These are phyloP conservation scores for Tetrao urogallus DNA, from an alignment of 2,113 vertebrate species.

Conservation along the genomic window DNA sequence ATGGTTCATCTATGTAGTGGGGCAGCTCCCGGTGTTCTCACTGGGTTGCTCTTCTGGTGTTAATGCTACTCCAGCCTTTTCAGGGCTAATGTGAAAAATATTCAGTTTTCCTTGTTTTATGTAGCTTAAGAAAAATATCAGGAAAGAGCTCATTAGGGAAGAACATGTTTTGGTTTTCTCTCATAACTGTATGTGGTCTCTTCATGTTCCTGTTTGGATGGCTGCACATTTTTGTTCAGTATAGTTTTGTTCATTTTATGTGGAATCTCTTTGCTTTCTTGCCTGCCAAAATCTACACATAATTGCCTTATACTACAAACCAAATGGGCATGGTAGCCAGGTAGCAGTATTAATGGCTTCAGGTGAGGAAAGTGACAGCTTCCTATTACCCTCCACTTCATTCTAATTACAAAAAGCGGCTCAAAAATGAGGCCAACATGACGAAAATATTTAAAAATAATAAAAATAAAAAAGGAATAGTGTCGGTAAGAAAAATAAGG, in stretches of 20 bases:
- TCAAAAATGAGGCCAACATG: conserved; percentile 11
- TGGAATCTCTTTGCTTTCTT: conserved; percentile 38
- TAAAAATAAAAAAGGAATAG: neutral
- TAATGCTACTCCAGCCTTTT: neutral
- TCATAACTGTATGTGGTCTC: neutral
- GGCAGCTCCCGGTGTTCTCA: neutral
- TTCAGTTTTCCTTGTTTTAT: neutral
- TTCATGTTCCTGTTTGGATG: conserved; percentile 51
- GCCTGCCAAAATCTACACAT: neutral
- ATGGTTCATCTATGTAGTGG: neutral
- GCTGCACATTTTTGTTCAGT: conserved; percentile 18
- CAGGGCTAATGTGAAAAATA: neutral
- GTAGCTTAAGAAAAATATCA: neutral
- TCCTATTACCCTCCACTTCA: neutral
- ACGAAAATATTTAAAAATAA: neutral
- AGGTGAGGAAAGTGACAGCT: conserved; percentile 1
- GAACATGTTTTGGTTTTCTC: neutral
- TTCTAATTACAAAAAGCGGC: neutral
- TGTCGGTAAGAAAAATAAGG: neutral
- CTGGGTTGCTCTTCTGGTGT: neutral
- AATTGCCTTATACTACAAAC: neutral
- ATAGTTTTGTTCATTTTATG: conserved; percentile 38
- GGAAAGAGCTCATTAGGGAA: conserved; percentile 9
- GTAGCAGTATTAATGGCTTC: neutral
- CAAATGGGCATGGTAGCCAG: neutral